phyloP scores from a whole-genome alignment of 2,797 vertebrate genomes.

The Passerculus sandwichensis region DNA sequence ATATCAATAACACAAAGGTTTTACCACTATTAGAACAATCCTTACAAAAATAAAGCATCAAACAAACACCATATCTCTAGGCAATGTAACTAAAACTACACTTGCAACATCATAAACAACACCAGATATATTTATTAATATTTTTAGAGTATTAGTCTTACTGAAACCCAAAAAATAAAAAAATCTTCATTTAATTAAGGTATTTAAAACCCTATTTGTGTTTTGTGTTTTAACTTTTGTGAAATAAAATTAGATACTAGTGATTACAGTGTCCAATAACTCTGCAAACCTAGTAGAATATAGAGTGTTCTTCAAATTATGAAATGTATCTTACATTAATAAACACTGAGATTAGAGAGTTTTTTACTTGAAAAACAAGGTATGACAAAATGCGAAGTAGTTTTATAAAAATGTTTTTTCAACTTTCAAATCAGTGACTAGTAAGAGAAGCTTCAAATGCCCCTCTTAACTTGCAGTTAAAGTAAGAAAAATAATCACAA shows the following conservation, averaged over 20 bases:
- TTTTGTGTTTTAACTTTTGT: neutral
- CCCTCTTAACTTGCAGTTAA: neutral
- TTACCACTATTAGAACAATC: neutral
- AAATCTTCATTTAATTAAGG: neutral
- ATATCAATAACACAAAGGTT: neutral
- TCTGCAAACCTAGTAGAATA: neutral
- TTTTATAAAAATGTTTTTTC: neutral
- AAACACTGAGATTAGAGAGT: neutral
- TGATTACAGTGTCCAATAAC: neutral
- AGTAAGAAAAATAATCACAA: neutral
- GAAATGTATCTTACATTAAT: neutral
- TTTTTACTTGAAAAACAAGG: neutral
- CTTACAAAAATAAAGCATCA: neutral
- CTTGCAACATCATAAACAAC: neutral
- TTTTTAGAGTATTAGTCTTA: neutral
- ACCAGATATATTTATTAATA: neutral
- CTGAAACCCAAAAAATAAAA: neutral
- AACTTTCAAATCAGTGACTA: neutral
- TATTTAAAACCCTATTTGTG: neutral
- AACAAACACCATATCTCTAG: neutral
- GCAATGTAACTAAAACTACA: neutral
- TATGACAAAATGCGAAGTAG: neutral
- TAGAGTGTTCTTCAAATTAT: neutral
- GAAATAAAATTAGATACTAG: neutral
- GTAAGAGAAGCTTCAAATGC: neutral